Evolutionary conservation across 2,797 vertebrate species (phyloP).

Genomic region (Esox masquinongy): DNA sequence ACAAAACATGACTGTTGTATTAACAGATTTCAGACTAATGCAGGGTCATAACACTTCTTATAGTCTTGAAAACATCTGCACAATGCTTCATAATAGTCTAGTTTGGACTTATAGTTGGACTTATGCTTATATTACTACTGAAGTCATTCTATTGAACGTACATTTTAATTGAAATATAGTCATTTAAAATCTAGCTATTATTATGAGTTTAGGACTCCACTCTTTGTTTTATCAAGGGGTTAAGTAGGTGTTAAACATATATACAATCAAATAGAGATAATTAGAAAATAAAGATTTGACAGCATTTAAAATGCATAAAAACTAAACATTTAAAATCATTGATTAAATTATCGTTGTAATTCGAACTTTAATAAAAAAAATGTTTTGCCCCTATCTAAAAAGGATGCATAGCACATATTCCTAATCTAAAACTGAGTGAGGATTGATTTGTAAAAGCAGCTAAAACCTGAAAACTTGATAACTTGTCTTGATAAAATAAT

Average conservation of each 20-base stretch:
- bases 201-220: conserved; percentile 3
- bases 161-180: neutral
- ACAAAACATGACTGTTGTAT: conserved; percentile 34
- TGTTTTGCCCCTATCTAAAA: neutral
- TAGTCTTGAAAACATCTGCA: neutral
- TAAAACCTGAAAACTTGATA: neutral
- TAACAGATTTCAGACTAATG: conserved; percentile 25
- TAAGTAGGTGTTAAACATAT: conserved; percentile 5
- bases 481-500: neutral
- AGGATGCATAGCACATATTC: neutral
- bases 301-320: neutral
- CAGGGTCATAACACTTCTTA: neutral
- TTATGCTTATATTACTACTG: neutral
- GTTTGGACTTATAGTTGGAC: neutral
- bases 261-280: conserved; percentile 25
- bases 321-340: neutral
- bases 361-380: too few species aligned
- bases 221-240: conserved; percentile 42
- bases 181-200: too few species aligned
- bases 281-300: neutral
- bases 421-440: neutral
- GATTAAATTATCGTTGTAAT: neutral
- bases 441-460: neutral
- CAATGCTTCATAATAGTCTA: neutral
- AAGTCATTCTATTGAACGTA: neutral